Conservation (phyloP, 2,113 vertebrate genomes). For the Gobius niger region DNA sequence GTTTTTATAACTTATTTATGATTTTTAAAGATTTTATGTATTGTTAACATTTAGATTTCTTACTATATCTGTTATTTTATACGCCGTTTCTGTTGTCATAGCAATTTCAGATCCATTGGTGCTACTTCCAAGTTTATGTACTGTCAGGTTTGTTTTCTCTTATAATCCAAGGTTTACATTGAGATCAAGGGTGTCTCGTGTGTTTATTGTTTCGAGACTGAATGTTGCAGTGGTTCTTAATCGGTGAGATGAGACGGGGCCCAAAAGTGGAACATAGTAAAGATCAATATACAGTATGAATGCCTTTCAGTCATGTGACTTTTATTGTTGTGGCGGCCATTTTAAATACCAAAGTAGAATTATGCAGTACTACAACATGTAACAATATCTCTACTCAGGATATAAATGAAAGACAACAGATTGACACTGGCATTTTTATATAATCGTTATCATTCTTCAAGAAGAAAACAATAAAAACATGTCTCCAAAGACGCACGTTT, state of each 20-base stretch:
- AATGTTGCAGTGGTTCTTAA: neutral
- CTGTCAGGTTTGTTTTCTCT: neutral
- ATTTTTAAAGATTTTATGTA: constrained; percentile 39
- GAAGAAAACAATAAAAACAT: no score
- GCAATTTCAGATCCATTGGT: neutral
- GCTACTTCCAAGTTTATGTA: constrained; percentile 17
- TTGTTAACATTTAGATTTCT: constrained; percentile 22
- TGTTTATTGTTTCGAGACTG: constrained; percentile 26
- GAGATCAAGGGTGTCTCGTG: constrained; percentile 35
- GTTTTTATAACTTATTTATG: constrained; percentile 65
- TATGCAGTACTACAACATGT: no score
- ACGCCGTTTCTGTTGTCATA: constrained; percentile 6
- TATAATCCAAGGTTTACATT: constrained; percentile 12
- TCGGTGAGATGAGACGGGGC: neutral
- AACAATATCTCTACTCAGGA: no score
- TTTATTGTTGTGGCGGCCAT: no score
- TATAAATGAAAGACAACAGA: no score
- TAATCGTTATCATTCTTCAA: no score
- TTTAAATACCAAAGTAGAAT: no score
- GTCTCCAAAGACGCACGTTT: no score
- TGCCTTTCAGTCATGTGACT: no score
- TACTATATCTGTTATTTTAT: neutral
- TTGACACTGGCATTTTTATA: no score
- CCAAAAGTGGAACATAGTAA: neutral
- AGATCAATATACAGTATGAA: neutral